These are phyloP conservation scores for Nyctibius grandis DNA, from an alignment of 2,797 vertebrate genomes.

Conservation along the genomic window DNA sequence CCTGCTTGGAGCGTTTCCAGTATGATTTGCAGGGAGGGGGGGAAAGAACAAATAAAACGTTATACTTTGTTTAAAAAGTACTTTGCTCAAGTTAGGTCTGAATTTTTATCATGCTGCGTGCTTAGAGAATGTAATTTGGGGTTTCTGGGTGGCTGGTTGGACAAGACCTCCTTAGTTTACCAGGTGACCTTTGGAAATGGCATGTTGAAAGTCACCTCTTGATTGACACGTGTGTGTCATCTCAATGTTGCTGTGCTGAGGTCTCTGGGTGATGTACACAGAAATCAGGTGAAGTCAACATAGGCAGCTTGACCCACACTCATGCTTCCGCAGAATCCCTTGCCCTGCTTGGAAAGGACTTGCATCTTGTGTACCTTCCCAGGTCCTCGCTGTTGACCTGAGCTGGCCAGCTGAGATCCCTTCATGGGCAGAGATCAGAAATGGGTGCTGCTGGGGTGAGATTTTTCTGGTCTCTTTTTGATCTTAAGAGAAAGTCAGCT, in stretches of 20 bases:
- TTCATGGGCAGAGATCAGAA: not conserved
- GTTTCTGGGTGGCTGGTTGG: not conserved
- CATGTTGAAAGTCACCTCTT: not conserved
- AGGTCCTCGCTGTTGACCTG: not conserved
- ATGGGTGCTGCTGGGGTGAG: not conserved
- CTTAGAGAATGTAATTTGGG: not conserved
- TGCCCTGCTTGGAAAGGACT: not conserved
- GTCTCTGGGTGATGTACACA: not conserved
- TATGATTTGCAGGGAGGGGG: not conserved
- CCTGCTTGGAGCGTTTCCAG: slow-evolving; percentile 42
- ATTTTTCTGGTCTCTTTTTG: not conserved
- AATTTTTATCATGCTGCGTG: not conserved
- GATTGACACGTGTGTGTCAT: accelerated
- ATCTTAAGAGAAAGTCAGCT: not conserved
- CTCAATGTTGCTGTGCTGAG: not conserved
- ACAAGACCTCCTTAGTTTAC: not conserved
- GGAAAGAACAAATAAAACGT: not conserved
- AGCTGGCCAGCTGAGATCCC: not conserved
- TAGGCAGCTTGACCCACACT: accelerated
- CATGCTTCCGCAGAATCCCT: not conserved
- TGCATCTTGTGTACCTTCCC: not conserved
- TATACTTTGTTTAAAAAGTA: not conserved
- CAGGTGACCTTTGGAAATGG: not conserved
- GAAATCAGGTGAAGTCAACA: not conserved
- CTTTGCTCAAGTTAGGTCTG: not conserved